Evolutionary conservation across 2,888 invertebrate species (phyloP).

Genomic region (Perithous albicinctus): DNA sequence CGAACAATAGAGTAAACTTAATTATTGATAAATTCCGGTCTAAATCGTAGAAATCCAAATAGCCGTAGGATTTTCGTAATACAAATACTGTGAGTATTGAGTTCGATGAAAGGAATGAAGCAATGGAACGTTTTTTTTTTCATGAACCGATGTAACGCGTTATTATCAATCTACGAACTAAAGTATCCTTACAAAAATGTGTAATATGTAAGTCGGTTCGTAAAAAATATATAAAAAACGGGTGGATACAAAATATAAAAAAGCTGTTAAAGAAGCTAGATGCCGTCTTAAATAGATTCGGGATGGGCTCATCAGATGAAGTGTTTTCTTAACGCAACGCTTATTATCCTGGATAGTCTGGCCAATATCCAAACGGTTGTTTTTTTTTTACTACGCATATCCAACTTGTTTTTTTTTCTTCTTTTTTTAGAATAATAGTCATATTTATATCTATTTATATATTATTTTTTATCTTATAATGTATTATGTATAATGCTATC

Average conservation of each 20-base stretch:
- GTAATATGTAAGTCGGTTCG: constrained; percentile 64
- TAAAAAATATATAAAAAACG: constrained; percentile 70
- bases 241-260: constrained; percentile 62
- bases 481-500: constrained; percentile 77
- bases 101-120: constrained; percentile 15
- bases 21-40: neutral
- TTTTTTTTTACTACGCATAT: constrained; percentile 58
- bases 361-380: constrained; percentile 74
- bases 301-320: constrained; percentile 53
- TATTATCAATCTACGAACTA: constrained; percentile 51
- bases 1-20: neutral
- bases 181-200: constrained; percentile 62
- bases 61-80: constrained; percentile 24
- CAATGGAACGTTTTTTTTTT: constrained; percentile 21
- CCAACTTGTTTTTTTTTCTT: constrained; percentile 66
- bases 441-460: constrained; percentile 74
- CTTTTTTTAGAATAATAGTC: constrained; percentile 72
- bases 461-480: constrained; percentile 71
- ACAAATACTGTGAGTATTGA: constrained; percentile 29
- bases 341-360: constrained; percentile 72
- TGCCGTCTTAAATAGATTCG: constrained; percentile 68
- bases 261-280: constrained; percentile 73
- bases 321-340: constrained; percentile 58
- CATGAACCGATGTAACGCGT: constrained; percentile 32
- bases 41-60: constrained; percentile 8